phyloP scores from a whole-genome alignment of 2,797 vertebrate genomes.

The Bradypodion pumilum region DNA sequence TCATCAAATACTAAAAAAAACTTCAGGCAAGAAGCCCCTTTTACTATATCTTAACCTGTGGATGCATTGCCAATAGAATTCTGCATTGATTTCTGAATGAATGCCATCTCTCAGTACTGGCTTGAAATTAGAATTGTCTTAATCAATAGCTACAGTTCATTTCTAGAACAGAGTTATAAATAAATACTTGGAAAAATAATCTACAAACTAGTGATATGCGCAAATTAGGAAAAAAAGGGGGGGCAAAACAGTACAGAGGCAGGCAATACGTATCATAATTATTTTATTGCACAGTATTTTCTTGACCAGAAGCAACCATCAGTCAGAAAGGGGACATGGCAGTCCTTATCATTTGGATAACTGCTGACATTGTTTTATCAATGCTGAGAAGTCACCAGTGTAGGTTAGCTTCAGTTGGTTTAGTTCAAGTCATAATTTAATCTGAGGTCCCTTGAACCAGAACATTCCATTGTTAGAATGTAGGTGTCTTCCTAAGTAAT shows the following conservation, averaged over 20 bases:
- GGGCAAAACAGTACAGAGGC: background rate
- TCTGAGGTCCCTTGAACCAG: background rate
- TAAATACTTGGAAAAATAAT: background rate
- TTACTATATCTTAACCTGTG: background rate
- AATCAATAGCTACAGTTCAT: background rate
- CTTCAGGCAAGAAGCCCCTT: too few relatives aligned
- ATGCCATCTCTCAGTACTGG: background rate
- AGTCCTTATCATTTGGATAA: background rate
- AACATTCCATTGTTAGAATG: background rate
- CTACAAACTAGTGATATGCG: background rate
- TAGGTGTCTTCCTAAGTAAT: background rate
- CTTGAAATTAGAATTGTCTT: background rate
- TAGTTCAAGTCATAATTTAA: background rate
- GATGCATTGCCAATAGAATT: background rate
- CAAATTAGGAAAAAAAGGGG: too few relatives aligned
- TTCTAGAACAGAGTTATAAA: background rate
- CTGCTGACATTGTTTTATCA: background rate
- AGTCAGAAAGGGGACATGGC: background rate
- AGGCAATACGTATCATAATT: background rate
- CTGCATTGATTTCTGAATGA: background rate
- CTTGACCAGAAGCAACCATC: background rate
- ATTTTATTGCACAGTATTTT: background rate
- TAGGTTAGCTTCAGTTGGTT: background rate
- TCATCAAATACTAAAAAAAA: too few relatives aligned
- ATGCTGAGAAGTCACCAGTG: background rate